phyloP scores from a whole-genome alignment of 2,113 vertebrate species.

The Chloebia gouldiae region DNA sequence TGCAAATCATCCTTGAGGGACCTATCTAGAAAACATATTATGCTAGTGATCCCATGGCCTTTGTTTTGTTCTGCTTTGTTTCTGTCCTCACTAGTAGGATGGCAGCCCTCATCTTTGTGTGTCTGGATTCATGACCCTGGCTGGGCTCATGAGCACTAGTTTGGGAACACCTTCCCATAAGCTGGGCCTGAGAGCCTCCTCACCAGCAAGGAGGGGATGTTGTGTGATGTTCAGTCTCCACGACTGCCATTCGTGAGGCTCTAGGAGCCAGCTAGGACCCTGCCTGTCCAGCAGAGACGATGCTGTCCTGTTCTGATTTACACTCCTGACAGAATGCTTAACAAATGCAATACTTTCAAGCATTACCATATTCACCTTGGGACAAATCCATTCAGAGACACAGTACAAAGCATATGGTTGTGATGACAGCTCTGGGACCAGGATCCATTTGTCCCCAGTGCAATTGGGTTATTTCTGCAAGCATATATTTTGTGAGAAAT shows the following conservation, averaged over 20 bases:
- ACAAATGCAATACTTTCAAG: constrained; percentile 70
- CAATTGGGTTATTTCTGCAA: not conserved
- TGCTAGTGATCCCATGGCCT: rapidly evolving
- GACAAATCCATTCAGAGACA: constrained; percentile 35
- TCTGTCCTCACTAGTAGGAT: not conserved
- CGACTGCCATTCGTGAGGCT: not conserved
- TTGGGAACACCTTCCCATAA: not conserved
- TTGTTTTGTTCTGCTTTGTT: not conserved
- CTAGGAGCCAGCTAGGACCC: not conserved
- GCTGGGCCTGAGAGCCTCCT: not conserved
- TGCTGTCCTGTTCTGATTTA: constrained; percentile 51
- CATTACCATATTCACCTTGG: constrained; percentile 30
- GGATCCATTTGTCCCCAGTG: constrained; percentile 59
- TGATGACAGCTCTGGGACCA: constrained; percentile 60
- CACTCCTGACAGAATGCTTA: constrained; percentile 59
- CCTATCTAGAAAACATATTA: not conserved
- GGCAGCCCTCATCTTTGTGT: not conserved
- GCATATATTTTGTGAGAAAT: not conserved
- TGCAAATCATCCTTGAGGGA: not conserved
- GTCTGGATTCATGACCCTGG: not conserved
- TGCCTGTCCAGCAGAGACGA: not conserved
- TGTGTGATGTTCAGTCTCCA: not conserved
- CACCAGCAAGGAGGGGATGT: not conserved
- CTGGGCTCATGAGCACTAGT: rapidly evolving
- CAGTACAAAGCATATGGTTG: constrained; percentile 45